These are phyloP conservation scores for Hofmannophila pseudospretella DNA, from an alignment of 2,888 invertebrate genomes.

Conservation along the genomic window DNA sequence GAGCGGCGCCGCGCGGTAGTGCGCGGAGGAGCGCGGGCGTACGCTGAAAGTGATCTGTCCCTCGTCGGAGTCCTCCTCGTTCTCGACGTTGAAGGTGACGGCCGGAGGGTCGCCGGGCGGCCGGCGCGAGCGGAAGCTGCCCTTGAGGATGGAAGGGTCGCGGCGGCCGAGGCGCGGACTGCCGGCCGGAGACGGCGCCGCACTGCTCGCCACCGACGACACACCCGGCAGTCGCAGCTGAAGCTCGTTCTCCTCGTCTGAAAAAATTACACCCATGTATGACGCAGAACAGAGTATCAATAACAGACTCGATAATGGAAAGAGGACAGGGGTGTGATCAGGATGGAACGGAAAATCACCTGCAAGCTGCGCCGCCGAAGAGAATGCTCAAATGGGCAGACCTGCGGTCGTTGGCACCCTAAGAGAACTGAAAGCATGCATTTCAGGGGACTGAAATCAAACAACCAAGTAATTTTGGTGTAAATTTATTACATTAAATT, in stretches of 20 bases:
- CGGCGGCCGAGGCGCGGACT: conserved; percentile 41
- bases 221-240: conserved; percentile 35
- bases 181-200: conserved; percentile 34
- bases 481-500: conserved; percentile 38
- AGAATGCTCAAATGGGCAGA: background rate
- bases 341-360: conserved; percentile 20
- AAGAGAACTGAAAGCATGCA: conserved; percentile 9
- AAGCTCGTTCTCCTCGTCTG: conserved; percentile 62
- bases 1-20: conserved; percentile 23
- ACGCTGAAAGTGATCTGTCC: conserved; percentile 68
- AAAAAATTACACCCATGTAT: conserved; percentile 28
- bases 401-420: conserved; percentile 14
- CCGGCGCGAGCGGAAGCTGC: conserved; percentile 42
- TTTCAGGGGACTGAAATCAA: conserved; percentile 36
- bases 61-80: conserved; percentile 61
- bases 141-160: conserved; percentile 52
- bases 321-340: conserved; percentile 9
- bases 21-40: conserved; percentile 24
- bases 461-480: conserved; percentile 39
- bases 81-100: conserved; percentile 71
- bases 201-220: conserved; percentile 28
- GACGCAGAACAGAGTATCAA: no score
- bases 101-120: conserved; percentile 44
- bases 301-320: no score
- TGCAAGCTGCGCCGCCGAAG: conserved; percentile 8